Conservation (phyloP, 2,113 vertebrate species). For the Stictonetta naevosa region DNA sequence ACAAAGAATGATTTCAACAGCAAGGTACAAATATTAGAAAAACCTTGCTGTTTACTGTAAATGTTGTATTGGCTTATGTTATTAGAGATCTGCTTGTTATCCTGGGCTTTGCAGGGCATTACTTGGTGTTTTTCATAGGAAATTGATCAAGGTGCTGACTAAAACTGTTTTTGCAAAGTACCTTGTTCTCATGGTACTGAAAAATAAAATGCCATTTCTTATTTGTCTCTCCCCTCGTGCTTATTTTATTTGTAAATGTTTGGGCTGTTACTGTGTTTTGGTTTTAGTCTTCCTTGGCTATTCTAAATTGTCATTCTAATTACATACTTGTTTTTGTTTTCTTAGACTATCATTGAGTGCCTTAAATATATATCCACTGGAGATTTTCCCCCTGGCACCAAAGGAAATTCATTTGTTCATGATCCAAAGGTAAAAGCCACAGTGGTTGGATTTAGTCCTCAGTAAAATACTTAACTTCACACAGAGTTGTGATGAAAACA, state of each 20-base stretch:
- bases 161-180: background rate
- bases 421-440: slow-evolving; percentile 90
- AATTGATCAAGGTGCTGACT: background rate
- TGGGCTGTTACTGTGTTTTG: background rate
- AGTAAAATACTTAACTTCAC: background rate
- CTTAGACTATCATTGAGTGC: slow-evolving; percentile 97
- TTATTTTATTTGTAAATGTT: background rate
- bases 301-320: background rate
- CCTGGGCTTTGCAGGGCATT: background rate
- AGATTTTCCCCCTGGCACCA: slow-evolving; percentile 96
- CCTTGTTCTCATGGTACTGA: background rate
- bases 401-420: slow-evolving; percentile 95
- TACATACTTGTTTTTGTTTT: slow-evolving; percentile 25
- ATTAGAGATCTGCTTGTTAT: background rate
- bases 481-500: background rate
- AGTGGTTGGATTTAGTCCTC: background rate
- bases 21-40: background rate
- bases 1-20: background rate
- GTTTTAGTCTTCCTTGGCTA: background rate
- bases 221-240: background rate
- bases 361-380: slow-evolving; percentile 93
- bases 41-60: background rate
- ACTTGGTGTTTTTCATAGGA: background rate
- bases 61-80: background rate
- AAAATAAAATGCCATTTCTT: background rate